phyloP scores from a whole-genome alignment of 1,140 invertebrate genomes.

The Bombus affinis region DNA sequence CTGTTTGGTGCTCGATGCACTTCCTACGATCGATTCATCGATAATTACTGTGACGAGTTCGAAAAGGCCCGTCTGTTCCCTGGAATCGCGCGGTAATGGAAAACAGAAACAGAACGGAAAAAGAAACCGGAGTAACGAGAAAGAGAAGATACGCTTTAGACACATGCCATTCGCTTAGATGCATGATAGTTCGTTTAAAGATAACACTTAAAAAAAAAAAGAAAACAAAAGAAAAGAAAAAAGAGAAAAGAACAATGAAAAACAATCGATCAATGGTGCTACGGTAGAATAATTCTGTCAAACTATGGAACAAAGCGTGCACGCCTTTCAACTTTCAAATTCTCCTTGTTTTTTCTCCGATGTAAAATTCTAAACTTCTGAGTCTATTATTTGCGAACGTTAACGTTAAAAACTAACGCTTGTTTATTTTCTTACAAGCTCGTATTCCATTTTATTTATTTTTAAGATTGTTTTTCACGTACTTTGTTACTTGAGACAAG shows the following conservation, averaged over 20 bases:
- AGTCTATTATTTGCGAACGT: no score
- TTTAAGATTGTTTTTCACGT: no score
- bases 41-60: constrained; percentile 44
- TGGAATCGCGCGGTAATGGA: constrained; percentile 19
- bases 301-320: background rate
- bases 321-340: background rate
- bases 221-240: no score
- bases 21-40: constrained; percentile 46
- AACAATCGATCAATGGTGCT: background rate
- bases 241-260: background rate
- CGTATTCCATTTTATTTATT: no score
- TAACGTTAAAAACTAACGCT: no score
- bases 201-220: no score
- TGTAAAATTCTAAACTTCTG: no score
- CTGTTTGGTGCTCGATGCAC: constrained; percentile 39
- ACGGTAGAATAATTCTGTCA: background rate
- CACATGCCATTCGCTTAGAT: no score
- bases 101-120: background rate
- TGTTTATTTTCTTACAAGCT: no score
- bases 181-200: background rate
- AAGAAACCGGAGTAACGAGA: no score
- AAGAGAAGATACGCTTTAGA: no score
- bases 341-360: background rate
- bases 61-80: constrained; percentile 15
- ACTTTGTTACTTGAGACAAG: no score